Evolutionary conservation across 2,888 invertebrate species (phyloP).

Genomic region (Tetrapedia diversipes): DNA sequence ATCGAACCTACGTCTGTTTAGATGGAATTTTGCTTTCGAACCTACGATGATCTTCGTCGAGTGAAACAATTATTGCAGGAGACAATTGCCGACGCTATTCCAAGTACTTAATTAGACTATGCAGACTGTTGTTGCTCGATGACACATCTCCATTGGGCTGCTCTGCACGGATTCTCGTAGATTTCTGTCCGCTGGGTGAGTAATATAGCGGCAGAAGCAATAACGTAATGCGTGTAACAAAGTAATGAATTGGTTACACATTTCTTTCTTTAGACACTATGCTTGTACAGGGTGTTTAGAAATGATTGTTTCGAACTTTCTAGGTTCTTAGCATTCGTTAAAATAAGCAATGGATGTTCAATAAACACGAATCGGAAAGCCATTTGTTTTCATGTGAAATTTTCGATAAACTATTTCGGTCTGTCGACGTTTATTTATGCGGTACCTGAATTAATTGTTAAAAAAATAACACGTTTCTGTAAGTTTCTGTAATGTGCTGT

Average conservation of each 20-base stretch:
- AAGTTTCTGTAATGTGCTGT: too few species aligned
- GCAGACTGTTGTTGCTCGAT: constrained; percentile 20
- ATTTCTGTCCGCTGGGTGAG: constrained; percentile 21
- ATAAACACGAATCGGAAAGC: too few species aligned
- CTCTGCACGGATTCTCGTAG: constrained; percentile 26
- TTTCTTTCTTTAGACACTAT: background rate
- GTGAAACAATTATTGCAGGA: constrained; percentile 26
- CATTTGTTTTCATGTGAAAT: too few species aligned
- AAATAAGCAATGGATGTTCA: background rate
- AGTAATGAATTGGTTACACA: background rate
- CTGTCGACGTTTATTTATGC: too few species aligned
- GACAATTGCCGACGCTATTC: constrained; percentile 47
- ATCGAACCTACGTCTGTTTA: background rate
- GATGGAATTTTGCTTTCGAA: constrained; percentile 23
- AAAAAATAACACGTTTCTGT: too few species aligned
- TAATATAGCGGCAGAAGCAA: background rate
- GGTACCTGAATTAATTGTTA: too few species aligned
- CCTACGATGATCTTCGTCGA: constrained; percentile 5
- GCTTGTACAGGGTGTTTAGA: background rate
- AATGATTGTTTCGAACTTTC: too few species aligned
- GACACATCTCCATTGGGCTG: constrained; percentile 34
- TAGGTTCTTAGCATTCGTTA: too few species aligned
- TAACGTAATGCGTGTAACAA: constrained; percentile 4
- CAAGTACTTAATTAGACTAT: constrained; percentile 48
- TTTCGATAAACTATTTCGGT: too few species aligned